phyloP scores from a whole-genome alignment of 2,888 invertebrate species.

The Cheilosia variabilis region DNA sequence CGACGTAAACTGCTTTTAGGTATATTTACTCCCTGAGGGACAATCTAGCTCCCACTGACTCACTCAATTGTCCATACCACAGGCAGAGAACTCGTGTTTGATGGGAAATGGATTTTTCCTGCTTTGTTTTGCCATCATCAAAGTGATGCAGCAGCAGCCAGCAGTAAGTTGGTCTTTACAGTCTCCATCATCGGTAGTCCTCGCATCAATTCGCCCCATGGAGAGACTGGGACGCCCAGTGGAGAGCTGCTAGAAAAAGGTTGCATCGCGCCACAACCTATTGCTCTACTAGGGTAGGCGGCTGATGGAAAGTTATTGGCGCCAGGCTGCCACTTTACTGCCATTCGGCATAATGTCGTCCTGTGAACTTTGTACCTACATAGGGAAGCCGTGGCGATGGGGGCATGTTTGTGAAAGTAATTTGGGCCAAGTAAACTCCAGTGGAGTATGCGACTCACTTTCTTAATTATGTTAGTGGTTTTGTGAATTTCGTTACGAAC shows the following conservation, averaged over 20 bases:
- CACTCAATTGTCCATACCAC: constrained; percentile 54
- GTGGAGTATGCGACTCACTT: constrained; percentile 40
- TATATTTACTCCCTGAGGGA: constrained; percentile 70
- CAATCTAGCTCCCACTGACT: constrained; percentile 50
- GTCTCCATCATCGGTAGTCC: constrained; percentile 12
- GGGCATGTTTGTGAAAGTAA: constrained; percentile 46
- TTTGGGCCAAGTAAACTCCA: constrained; percentile 49
- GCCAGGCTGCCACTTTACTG: constrained; percentile 68
- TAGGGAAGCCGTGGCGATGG: not conserved
- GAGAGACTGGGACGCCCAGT: constrained; percentile 36
- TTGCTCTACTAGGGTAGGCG: constrained; percentile 12
- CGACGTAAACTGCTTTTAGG: constrained; percentile 75
- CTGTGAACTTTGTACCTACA: constrained; percentile 18
- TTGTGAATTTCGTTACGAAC: constrained; percentile 1
- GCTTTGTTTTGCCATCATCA: constrained; percentile 48
- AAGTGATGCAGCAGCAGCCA: constrained; percentile 51
- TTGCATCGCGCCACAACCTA: constrained; percentile 47
- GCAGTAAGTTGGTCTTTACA: not conserved
- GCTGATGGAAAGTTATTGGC: constrained; percentile 64
- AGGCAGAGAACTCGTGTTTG: constrained; percentile 35
- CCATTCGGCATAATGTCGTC: constrained; percentile 40
- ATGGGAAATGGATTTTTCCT: constrained; percentile 60
- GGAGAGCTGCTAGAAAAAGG: constrained; percentile 41
- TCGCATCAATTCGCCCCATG: constrained; percentile 16
- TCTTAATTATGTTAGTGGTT: constrained; percentile 37